Conservation (phyloP, 53 echinoderm and acorn worm genomes). For the Paelopatides confundens region DNA sequence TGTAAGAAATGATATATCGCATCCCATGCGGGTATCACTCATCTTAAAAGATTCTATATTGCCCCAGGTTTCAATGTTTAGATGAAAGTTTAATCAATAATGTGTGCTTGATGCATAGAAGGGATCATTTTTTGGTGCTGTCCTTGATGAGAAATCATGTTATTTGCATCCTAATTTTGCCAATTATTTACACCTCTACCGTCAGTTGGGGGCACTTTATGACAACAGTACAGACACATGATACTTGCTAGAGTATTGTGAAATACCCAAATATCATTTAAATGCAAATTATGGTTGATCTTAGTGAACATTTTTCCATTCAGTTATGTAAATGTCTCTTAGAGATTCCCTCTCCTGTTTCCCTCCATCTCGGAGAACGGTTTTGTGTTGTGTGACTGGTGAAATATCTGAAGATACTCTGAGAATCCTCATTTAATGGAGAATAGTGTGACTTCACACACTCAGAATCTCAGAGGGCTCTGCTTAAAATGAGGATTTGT, state of each 20-base stretch:
- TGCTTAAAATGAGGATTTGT: neutral
- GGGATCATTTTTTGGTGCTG: neutral
- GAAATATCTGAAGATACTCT: neutral
- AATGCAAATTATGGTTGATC: slow-evolving; percentile 37
- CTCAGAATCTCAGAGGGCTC: neutral
- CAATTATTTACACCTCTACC: no score
- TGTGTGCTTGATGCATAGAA: neutral
- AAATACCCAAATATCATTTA: slow-evolving; percentile 15
- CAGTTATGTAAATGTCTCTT: slow-evolving; percentile 28
- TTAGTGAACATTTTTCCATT: neutral
- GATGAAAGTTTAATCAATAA: no score
- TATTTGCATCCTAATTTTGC: neutral
- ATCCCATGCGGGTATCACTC: no score
- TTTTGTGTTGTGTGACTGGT: slow-evolving; percentile 7
- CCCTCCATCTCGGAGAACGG: neutral
- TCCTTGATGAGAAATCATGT: neutral
- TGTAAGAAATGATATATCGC: no score
- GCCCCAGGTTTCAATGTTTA: no score
- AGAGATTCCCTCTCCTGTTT: neutral
- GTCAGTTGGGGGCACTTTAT: neutral
- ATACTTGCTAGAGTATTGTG: neutral
- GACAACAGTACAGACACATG: neutral
- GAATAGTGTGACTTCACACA: neutral
- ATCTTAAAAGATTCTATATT: no score
- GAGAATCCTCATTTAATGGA: neutral